phyloP scores from a whole-genome alignment of 2,113 vertebrate genomes.

The Stictonetta naevosa region DNA sequence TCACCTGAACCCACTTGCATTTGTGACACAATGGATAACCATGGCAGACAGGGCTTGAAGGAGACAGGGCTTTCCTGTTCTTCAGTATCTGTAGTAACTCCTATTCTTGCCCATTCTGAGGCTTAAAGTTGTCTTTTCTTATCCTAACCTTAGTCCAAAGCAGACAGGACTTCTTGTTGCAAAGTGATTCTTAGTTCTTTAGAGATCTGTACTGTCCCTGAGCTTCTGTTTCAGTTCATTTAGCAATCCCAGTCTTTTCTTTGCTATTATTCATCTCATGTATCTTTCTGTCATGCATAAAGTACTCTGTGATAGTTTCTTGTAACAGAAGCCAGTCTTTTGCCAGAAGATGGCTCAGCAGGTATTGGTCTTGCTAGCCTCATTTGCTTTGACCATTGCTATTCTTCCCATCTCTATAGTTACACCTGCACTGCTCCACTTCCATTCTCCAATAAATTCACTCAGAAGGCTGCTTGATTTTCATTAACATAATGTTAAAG shows the following conservation, averaged over 20 bases:
- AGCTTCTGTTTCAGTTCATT: background rate
- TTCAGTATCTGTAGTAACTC: background rate
- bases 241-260: background rate
- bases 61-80: background rate
- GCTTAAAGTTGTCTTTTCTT: background rate
- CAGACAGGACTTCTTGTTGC: background rate
- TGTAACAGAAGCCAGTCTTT: background rate
- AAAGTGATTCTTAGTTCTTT: background rate
- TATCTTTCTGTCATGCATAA: background rate
- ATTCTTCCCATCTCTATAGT: background rate
- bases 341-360: background rate
- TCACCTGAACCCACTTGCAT: fast-evolving
- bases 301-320: no score
- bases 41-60: background rate
- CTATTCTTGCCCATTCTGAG: background rate
- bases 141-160: background rate
- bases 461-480: no score
- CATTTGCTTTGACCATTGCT: background rate
- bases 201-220: fast-evolving
- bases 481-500: background rate
- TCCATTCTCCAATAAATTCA: background rate
- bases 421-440: background rate
- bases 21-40: background rate
- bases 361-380: background rate
- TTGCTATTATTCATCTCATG: background rate